Base-by-base conservation (phyloP, 2,797 vertebrate species). In the Gila robusta region DNA sequence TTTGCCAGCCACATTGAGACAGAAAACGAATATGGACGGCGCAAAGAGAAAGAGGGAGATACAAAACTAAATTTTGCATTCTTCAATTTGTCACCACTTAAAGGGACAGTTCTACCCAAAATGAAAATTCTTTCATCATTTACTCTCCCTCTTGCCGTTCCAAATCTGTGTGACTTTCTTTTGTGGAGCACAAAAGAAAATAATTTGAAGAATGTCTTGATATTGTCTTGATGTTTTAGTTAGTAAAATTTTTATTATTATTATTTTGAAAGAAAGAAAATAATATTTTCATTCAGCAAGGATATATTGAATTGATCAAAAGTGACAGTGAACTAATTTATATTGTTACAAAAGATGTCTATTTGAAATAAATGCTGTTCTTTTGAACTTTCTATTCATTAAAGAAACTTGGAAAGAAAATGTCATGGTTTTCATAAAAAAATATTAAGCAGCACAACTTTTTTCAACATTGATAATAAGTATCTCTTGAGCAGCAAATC, bases 1-100 rank as follows among this genome's bases (percentile, higher is more conserved):
- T 83, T 96, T 96, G 95, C 96, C 96, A 94, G 96, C 96, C 94
- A 97, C 97, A 96, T 95, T 95, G 96, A 97, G 96, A 97, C 96
- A 96, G 96, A 96, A 96, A 96, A 91, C 95, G 95, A 97, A 96
- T 96, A 95, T 95, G 95, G 96, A 96, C 95, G 95, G 97, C 94
- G 96, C 91, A 90, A 81, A 87, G 92, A 93, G 88, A 91, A 70
- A 77, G 76, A 21, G 47, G 28, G 71, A 77, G 86, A 81, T 82
- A 56, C 79, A 49, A 86, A 91, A 88, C 52, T 66, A 47, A 23
- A 56, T 81, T 74, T 74, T 83, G 12, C 28, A 77, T 71, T 87
- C 39, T 87, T 44, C 17, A 96, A 96, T 97, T 96, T 95, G 96
- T 95, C 93, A 90, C 92, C 95, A 95, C 95, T 94, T 93, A 95